These are phyloP conservation scores for Chiloscyllium plagiosum DNA, from an alignment of 2,113 vertebrate genomes.

Conservation along the genomic window DNA sequence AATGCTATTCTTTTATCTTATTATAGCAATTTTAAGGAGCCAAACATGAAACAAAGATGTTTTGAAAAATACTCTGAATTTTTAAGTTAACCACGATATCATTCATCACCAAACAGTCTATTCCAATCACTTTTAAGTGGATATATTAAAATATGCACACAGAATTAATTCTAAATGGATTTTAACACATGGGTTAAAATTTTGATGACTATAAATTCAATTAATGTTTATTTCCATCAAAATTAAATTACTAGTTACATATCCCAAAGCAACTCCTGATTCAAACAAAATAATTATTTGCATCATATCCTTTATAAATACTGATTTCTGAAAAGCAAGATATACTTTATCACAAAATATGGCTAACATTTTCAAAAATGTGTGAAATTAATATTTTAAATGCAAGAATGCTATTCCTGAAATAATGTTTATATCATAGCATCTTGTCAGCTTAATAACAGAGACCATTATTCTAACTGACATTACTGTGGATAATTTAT, in stretches of 20 bases:
- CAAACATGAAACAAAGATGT: not conserved
- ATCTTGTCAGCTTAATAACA: not conserved
- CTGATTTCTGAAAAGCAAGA: not conserved
- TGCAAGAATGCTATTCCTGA: not conserved
- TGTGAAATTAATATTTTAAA: conserved; percentile 16
- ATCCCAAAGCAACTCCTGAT: not conserved
- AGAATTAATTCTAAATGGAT: not conserved
- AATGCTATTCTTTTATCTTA: not conserved
- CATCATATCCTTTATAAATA: not conserved
- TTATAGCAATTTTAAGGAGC: not conserved
- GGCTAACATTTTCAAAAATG: not conserved
- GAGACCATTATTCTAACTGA: not conserved
- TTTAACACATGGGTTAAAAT: not conserved
- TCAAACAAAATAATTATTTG: not conserved
- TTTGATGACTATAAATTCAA: not conserved
- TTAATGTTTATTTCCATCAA: conserved; percentile 15
- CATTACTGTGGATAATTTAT: not conserved
- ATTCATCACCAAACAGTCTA: not conserved
- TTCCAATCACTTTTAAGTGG: not conserved
- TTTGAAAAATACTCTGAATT: not conserved
- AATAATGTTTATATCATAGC: conserved; percentile 11
- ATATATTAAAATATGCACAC: not conserved
- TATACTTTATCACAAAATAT: not conserved
- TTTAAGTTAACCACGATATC: not conserved
- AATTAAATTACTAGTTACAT: not conserved